Base-by-base conservation (phyloP, 2,888 invertebrate species). In the Bellardia bayeri region DNA sequence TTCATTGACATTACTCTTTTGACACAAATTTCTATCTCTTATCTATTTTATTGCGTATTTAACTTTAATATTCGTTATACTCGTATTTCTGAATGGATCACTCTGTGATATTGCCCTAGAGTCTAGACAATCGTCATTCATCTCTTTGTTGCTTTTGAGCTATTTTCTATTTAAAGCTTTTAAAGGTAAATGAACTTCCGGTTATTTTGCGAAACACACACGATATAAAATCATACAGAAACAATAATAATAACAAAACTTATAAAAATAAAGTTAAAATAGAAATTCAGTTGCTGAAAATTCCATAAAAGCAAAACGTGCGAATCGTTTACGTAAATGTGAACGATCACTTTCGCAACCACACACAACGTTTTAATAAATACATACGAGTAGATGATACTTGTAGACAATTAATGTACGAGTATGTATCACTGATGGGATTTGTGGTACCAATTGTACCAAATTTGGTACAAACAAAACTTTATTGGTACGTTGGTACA, bases 171-270 rank as follows among this genome's bases (percentile, higher is more conserved):
- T 71, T 40, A 23, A 69, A 68, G 49, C 63, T 42, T 81, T 89
- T 68, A 90, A 90, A 92, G 91, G 91, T 92, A 90, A 92, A 91
- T 90, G 91, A 92, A 92, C 91, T 92, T 92, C 91, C 91, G 92
- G 91, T 90, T 91, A n/a, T 69, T 69, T 66, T 61, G 88, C 72
- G 42, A 75, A 76, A 64, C 16, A 40, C 37, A 80, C 30, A 61
- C 68, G 56, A 23, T 23, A 69, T 14, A 7, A 61, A 16, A 40
- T 40, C n/a, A n/a, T 4, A 42, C 68, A 45, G 13, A 33, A 37
- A 49, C 14, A 23, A 8, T 30, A 61, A 49, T 14, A 49, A 23
- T 7, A 49, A 16, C 33, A 56, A 23, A 49, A 16, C 11, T 13
- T 30, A 13, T 3, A 45, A 78, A 64, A 40, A 3, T 23, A 23